Evolutionary conservation across 2,888 invertebrate genomes (phyloP).

Genomic region (Aradus depressus): DNA sequence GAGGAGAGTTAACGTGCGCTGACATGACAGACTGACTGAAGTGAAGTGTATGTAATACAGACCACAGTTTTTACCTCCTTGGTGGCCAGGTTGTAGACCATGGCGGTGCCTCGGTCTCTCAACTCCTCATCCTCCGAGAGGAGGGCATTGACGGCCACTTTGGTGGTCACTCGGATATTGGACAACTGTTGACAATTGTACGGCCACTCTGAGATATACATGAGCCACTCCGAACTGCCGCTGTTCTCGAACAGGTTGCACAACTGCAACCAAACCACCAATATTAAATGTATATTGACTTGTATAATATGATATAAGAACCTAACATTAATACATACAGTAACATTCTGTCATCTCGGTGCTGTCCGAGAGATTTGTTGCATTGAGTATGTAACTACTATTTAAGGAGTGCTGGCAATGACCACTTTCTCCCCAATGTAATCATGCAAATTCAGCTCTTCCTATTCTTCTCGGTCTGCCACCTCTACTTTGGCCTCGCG

Average conservation of each 20-base stretch:
- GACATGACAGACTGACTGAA: too few relatives aligned
- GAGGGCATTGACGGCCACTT: slow-evolving; percentile 77
- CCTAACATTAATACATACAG: neutral
- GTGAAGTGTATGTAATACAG: slow-evolving; percentile 55
- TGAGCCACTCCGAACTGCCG: slow-evolving; percentile 81
- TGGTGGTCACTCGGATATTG: slow-evolving; percentile 82
- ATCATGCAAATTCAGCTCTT: too few relatives aligned
- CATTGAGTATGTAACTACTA: neutral
- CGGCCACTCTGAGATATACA: slow-evolving; percentile 89
- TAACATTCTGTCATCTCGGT: neutral
- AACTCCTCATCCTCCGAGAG: slow-evolving; percentile 58
- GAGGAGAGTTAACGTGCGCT: neutral
- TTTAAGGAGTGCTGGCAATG: too few relatives aligned
- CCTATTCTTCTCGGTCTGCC: too few relatives aligned
- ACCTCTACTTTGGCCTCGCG: too few relatives aligned
- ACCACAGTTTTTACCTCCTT: slow-evolving; percentile 97
- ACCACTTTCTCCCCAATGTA: too few relatives aligned
- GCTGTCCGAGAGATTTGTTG: neutral
- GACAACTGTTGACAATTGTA: slow-evolving; percentile 62
- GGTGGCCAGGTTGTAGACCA: slow-evolving; percentile 81
- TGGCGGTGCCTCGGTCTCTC: slow-evolving; percentile 72
- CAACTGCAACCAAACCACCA: slow-evolving; percentile 44
- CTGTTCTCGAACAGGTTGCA: slow-evolving; percentile 83
- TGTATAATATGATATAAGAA: neutral
- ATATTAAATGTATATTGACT: neutral